These are phyloP conservation scores for Plectrocnemia conspersa DNA, from an alignment of 1,140 invertebrate genomes.

Conservation along the genomic window DNA sequence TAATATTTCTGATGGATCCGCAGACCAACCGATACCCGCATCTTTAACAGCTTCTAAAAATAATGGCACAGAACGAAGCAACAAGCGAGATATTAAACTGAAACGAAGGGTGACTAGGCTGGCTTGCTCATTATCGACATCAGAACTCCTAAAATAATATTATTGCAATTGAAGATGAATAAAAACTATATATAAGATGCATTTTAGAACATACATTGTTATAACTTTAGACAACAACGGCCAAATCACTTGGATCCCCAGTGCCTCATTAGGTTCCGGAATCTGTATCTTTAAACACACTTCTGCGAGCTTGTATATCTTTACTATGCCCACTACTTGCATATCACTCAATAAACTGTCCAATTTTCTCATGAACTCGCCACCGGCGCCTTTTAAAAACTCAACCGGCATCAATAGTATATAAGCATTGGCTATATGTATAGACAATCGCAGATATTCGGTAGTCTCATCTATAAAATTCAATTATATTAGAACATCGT, in stretches of 20 bases:
- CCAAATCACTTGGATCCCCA: constrained; percentile 55
- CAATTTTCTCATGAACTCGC: constrained; percentile 61
- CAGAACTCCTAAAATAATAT: constrained; percentile 53
- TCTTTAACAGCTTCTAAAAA: constrained; percentile 63
- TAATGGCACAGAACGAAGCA: constrained; percentile 67
- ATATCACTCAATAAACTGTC: constrained; percentile 72
- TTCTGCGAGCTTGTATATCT: constrained; percentile 69
- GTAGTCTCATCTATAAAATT: constrained; percentile 64
- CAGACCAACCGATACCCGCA: constrained; percentile 43
- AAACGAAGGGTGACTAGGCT: constrained; percentile 73
- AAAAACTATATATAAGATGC: no score
- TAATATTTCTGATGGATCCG: constrained; percentile 57
- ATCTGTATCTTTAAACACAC: constrained; percentile 63
- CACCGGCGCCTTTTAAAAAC: constrained; percentile 70
- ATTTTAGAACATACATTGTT: no score
- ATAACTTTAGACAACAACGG: constrained; percentile 63
- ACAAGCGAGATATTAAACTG: constrained; percentile 69
- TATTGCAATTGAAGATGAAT: constrained; percentile 4
- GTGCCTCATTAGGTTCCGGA: constrained; percentile 57
- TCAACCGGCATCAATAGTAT: constrained; percentile 74
- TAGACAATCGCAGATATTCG: constrained; percentile 71
- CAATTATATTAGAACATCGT: constrained; percentile 13
- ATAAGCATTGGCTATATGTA: constrained; percentile 79
- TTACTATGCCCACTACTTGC: constrained; percentile 69
- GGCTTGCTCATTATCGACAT: constrained; percentile 62